Conservation (phyloP, 2,888 invertebrate species). For the Chloromyia formosa region DNA sequence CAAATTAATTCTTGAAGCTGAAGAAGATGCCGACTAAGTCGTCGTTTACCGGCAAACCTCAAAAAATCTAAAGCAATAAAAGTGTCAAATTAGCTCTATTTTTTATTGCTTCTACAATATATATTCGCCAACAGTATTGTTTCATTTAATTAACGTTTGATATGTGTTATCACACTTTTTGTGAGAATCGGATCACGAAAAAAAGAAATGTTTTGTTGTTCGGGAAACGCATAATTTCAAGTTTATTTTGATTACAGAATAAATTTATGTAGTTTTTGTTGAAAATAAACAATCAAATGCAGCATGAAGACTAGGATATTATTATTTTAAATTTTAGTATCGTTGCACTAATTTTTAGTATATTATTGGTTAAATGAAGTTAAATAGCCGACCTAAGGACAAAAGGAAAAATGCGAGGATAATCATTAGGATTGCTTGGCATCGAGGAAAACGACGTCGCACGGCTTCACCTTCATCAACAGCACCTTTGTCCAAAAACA, state of each 20-base stretch:
- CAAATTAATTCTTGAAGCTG: slow-evolving; percentile 73
- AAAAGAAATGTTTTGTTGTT: background rate
- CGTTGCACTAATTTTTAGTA: too few species aligned
- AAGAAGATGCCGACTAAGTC: slow-evolving; percentile 49
- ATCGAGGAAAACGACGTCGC: too few species aligned
- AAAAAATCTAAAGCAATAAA: slow-evolving; percentile 13
- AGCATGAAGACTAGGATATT: too few species aligned
- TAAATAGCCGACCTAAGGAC: too few species aligned
- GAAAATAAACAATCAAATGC: slow-evolving; percentile 18
- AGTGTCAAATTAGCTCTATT: slow-evolving; percentile 3
- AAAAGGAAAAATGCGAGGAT: too few species aligned
- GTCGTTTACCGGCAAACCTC: background rate
- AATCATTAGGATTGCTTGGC: too few species aligned
- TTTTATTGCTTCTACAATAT: slow-evolving; percentile 28
- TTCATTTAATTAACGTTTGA: slow-evolving; percentile 18
- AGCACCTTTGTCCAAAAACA: too few species aligned
- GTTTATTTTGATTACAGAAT: slow-evolving; percentile 10
- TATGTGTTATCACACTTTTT: slow-evolving; percentile 8
- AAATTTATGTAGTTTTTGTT: slow-evolving; percentile 4
- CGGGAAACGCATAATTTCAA: slow-evolving; percentile 5
- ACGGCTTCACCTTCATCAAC: too few species aligned
- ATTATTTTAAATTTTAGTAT: too few species aligned
- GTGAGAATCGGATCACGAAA: background rate
- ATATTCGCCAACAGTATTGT: slow-evolving; percentile 34
- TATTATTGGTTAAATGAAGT: too few species aligned